Percentiles rank a stretch among this genome's conserved stretches.
phyloP scores from a whole-genome alignment of 2,888 invertebrate species.

The Buathra laborator region DNA sequence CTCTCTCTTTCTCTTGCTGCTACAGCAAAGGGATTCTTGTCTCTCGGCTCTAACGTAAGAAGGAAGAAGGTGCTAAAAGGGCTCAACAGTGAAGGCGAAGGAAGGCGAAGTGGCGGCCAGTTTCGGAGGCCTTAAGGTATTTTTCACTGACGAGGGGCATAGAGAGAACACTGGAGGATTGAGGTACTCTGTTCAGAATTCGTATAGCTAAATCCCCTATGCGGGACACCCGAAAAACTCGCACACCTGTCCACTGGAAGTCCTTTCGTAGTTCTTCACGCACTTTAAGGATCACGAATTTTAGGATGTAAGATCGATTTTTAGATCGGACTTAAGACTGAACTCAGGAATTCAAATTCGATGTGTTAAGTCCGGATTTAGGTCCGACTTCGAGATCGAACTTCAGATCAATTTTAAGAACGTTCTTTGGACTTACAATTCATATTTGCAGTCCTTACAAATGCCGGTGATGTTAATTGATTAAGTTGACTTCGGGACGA shows the following conservation, averaged over 20 bases:
- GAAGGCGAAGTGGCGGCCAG: slow-evolving; percentile 35
- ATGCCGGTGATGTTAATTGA: too few relatives aligned
- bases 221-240: background rate
- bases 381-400: too few relatives aligned
- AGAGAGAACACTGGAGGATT: slow-evolving; percentile 15
- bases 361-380: too few relatives aligned
- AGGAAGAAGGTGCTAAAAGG: slow-evolving; percentile 60
- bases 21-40: slow-evolving; percentile 54
- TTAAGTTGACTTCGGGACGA: too few relatives aligned
- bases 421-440: too few relatives aligned
- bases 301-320: too few relatives aligned
- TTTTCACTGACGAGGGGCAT: slow-evolving; percentile 34
- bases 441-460: too few relatives aligned
- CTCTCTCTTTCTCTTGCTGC: slow-evolving; percentile 26
- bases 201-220: background rate
- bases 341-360: too few relatives aligned
- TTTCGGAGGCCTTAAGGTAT: slow-evolving; percentile 41
- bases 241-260: slow-evolving; percentile 33
- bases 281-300: background rate
- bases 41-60: slow-evolving; percentile 37
- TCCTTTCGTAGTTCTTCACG: slow-evolving; percentile 17
- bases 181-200: slow-evolving; percentile 45
- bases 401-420: too few relatives aligned
- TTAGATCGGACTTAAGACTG: too few relatives aligned
- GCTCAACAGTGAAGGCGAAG: slow-evolving; percentile 53